Evolutionary conservation across 2,113 vertebrate genomes (phyloP).

Genomic region (Petromus typicus): DNA sequence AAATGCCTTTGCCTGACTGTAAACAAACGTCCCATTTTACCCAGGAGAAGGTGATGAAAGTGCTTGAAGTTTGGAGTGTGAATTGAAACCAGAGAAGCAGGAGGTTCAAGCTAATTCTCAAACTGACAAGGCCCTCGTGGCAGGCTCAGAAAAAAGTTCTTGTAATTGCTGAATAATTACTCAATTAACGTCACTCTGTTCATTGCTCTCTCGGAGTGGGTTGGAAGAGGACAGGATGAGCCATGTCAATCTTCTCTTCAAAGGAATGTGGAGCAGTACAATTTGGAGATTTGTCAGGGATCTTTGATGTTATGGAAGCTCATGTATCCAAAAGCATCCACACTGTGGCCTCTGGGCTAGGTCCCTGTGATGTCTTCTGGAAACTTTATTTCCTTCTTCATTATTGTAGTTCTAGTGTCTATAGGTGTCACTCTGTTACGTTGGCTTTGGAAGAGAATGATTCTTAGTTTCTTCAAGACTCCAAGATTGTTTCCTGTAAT

Average conservation of each 20-base stretch:
- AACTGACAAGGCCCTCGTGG: conserved; percentile 53
- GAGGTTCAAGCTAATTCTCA: conserved; percentile 59
- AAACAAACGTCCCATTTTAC: conserved; percentile 39
- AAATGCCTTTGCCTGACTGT: conserved; percentile 30
- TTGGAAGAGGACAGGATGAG: conserved; percentile 23
- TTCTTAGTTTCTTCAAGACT: neutral
- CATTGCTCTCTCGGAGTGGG: conserved; percentile 44
- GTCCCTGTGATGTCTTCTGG: neutral
- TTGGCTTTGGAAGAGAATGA: conserved; percentile 29
- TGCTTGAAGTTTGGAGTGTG: conserved; percentile 45
- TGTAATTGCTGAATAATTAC: conserved; percentile 69
- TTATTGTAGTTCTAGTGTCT: neutral
- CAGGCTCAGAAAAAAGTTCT: conserved; percentile 36
- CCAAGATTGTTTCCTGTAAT: neutral
- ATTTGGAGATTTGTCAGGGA: neutral
- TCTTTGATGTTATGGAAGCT: neutral
- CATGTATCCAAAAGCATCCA: neutral
- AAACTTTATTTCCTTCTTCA: neutral
- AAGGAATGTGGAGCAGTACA: neutral
- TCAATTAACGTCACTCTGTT: conserved; percentile 69
- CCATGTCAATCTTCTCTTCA: neutral
- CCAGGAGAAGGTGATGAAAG: conserved; percentile 48
- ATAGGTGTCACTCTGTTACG: neutral
- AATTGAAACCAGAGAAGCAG: conserved; percentile 54
- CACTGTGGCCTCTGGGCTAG: neutral